Evolutionary conservation across 2,888 invertebrate species (phyloP).

Genomic region (Drosophila formosana): DNA sequence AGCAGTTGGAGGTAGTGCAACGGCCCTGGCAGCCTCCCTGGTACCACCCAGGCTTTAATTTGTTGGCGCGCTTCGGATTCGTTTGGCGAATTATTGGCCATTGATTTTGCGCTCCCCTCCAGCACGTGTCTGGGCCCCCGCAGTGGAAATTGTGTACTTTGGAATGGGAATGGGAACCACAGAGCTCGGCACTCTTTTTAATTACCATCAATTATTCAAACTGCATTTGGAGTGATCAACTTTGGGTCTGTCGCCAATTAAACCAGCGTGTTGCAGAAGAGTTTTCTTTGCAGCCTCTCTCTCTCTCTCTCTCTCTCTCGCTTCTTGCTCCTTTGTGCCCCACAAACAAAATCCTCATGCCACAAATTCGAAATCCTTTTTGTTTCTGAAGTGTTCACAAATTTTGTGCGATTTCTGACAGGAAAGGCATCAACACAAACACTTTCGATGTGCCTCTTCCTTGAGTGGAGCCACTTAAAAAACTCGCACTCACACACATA

Average conservation of each 20-base stretch:
- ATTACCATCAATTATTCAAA: slow-evolving; percentile 85
- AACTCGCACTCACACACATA: slow-evolving; percentile 38
- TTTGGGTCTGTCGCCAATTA: slow-evolving; percentile 81
- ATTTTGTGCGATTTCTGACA: slow-evolving; percentile 84
- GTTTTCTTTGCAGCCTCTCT: slow-evolving; percentile 11
- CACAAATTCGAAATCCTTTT: slow-evolving; percentile 34
- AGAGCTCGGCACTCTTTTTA: slow-evolving; percentile 72
- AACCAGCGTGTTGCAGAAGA: slow-evolving; percentile 51
- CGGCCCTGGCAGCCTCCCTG: slow-evolving; percentile 1
- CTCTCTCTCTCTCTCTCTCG: not conserved
- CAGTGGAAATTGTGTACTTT: not conserved
- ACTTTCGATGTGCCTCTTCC: slow-evolving; percentile 74
- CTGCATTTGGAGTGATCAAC: slow-evolving; percentile 84
- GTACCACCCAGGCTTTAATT: slow-evolving; percentile 44
- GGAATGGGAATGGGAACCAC: slow-evolving; percentile 32
- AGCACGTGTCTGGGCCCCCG: slow-evolving; percentile 32
- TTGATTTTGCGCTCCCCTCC: slow-evolving; percentile 67
- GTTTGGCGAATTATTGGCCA: slow-evolving; percentile 81
- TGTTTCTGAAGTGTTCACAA: slow-evolving; percentile 59
- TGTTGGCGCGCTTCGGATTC: slow-evolving; percentile 66
- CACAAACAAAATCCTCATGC: slow-evolving; percentile 4
- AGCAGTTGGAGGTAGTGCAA: slow-evolving; percentile 6
- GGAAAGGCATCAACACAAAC: slow-evolving; percentile 85
- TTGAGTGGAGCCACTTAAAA: slow-evolving; percentile 57
- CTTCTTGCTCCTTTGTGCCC: not conserved